Base-by-base conservation (phyloP, 2,797 vertebrate genomes). In the Sebastes minor region DNA sequence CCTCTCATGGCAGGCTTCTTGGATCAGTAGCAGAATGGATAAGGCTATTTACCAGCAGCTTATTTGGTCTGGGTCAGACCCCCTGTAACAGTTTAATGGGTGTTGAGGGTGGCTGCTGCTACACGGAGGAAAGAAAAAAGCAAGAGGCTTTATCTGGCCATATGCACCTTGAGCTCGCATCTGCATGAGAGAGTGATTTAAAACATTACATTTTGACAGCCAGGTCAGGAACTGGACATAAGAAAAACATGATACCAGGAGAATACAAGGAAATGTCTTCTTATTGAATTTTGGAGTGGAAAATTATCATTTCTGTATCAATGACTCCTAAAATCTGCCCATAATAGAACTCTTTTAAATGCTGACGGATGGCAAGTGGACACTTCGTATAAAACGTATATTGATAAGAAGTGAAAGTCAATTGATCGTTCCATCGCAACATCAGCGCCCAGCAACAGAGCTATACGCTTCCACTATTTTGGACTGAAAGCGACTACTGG, bases 11-110 rank as follows among this genome's bases (percentile, higher is more conserved):
- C 90, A 85, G 85, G 64, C 80, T 81, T 72, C 89, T 92, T 33
- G 82, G 89, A 93, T 93, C 92, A 88, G 88, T 76, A 74, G 84
- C 89, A 92, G 85, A 91, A 92, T 87, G 90, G 88, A 93, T 93
- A 89, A 89, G 89, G 84, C 89, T 88, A 89, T 93, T 94, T 92
- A 91, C 88, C 88, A 85, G 87, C 88, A 86, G 89, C 92, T 91
- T 92, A 91, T 89, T 89, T 85, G 86, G 81, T 89, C 80, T 18
- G 59, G 92, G 92, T 94, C 91, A 92, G 82, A 91, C 88, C 83
- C 85, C 74, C 73, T 61, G 78, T 86, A 83, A 85, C 74, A 70
- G 82, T 88, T 91, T 90, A 86, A 85, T 85, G 78, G 88, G 69
- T 80, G 82, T 78, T 49, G 80, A 84, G 66, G 72, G 71, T 66